Percentiles rank a stretch among this genome's conserved stretches.
phyloP scores from a whole-genome alignment of 2,113 vertebrate genomes.

The Aldabrachelys gigantea region DNA sequence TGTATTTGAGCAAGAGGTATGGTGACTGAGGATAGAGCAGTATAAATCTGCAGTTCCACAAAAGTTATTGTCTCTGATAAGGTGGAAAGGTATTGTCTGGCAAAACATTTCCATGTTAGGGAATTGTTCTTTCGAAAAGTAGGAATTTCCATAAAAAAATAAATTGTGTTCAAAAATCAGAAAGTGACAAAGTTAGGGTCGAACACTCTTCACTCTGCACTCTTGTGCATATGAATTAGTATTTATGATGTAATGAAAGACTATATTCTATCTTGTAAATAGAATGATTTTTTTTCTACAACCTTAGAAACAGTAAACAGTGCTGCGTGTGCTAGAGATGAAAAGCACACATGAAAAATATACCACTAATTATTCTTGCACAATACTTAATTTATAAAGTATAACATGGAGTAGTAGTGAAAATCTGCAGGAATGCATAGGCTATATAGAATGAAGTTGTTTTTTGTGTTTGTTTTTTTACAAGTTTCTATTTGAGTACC shows the following conservation, averaged over 20 bases:
- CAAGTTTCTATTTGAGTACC: not conserved
- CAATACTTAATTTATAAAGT: not conserved
- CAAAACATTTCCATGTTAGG: no score
- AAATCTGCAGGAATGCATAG: not conserved
- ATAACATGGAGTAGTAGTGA: not conserved
- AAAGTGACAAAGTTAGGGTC: not conserved
- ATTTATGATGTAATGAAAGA: not conserved
- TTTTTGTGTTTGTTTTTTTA: not conserved
- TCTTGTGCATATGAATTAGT: not conserved
- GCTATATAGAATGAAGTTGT: not conserved
- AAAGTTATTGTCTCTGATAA: fast-evolving
- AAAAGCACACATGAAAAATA: not conserved
- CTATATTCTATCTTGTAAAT: no score
- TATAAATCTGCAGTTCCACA: not conserved
- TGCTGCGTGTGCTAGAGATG: not conserved
- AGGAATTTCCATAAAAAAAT: not conserved
- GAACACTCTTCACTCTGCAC: not conserved
- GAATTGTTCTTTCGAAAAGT: not conserved
- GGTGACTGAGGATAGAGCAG: fast-evolving
- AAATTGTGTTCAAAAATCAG: not conserved
- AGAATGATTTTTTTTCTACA: no score
- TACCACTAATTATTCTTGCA: not conserved
- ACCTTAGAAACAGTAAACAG: no score
- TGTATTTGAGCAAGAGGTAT: fast-evolving
- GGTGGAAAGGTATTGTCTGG: fast-evolving